Evolutionary conservation across 2,888 invertebrate species (phyloP).

Genomic region (Drosophila paucipuncta): DNA sequence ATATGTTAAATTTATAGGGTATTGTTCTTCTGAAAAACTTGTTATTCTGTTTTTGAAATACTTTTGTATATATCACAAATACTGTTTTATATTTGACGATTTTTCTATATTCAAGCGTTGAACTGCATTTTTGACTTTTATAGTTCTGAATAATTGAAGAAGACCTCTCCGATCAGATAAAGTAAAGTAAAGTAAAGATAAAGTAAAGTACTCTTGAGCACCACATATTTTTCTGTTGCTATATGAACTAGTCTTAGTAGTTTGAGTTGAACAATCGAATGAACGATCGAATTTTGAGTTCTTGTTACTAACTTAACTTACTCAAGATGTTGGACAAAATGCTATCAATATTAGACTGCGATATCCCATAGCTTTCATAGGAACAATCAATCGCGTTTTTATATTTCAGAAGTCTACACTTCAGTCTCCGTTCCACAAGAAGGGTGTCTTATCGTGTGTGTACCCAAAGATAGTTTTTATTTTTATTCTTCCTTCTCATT

Average conservation of each 20-base stretch:
- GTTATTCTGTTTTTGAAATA: no score
- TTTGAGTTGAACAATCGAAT: no score
- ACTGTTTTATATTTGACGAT: not conserved
- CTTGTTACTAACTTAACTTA: not conserved
- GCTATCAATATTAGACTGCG: not conserved
- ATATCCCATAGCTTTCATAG: not conserved
- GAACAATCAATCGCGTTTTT: not conserved
- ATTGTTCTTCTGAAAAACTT: no score
- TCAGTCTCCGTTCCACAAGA: not conserved
- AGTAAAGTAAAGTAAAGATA: no score
- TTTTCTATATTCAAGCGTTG: not conserved
- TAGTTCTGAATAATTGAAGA: no score
- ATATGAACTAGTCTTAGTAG: no score
- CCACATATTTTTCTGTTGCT: no score
- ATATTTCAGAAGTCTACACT: not conserved
- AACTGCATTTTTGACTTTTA: no score
- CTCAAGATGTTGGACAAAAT: not conserved
- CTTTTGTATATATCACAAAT: no score
- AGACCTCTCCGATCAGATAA: no score
- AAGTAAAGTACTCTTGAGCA: no score
- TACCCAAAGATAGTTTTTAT: not conserved
- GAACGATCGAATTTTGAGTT: no score
- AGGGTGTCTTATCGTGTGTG: not conserved
- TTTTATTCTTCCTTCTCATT: not conserved
- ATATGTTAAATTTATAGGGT: not conserved